Evolutionary conservation across 2,888 invertebrate species (phyloP).

Genomic region (Troglohyphantes excavatus): DNA sequence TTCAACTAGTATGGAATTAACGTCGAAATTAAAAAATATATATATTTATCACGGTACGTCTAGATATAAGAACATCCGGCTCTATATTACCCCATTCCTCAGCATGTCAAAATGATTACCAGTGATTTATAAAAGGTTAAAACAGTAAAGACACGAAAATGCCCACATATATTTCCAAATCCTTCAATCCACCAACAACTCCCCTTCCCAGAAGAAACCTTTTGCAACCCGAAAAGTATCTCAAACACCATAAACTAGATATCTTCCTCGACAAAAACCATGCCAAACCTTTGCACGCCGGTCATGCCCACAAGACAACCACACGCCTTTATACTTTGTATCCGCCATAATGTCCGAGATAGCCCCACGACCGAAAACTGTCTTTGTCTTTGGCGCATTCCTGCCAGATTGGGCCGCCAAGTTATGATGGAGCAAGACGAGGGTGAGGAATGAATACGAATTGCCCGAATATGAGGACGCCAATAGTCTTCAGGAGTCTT

Average conservation of each 20-base stretch:
- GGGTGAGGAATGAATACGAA: slow-evolving; percentile 9
- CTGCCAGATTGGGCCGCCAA: neutral
- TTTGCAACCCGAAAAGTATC: neutral
- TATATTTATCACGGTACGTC: too few relatives aligned
- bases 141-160: too few relatives aligned
- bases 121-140: too few relatives aligned
- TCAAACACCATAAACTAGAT: slow-evolving; percentile 2
- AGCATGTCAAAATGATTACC: too few relatives aligned
- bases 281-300: neutral
- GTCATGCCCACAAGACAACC: neutral
- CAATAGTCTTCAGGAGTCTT: neutral
- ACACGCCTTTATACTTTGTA: neutral
- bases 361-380: neutral
- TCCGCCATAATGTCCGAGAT: neutral
- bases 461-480: slow-evolving; percentile 4
- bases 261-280: neutral
- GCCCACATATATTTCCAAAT: neutral
- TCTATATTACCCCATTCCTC: too few relatives aligned
- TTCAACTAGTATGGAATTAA: too few relatives aligned
- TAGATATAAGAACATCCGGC: too few relatives aligned
- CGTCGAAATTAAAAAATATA: too few relatives aligned
- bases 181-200: neutral
- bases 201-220: neutral
- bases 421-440: slow-evolving; percentile 10
- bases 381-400: neutral